Evolutionary conservation across 1,140 invertebrate species (phyloP).

Genomic region (Cecropterus lyciades): DNA sequence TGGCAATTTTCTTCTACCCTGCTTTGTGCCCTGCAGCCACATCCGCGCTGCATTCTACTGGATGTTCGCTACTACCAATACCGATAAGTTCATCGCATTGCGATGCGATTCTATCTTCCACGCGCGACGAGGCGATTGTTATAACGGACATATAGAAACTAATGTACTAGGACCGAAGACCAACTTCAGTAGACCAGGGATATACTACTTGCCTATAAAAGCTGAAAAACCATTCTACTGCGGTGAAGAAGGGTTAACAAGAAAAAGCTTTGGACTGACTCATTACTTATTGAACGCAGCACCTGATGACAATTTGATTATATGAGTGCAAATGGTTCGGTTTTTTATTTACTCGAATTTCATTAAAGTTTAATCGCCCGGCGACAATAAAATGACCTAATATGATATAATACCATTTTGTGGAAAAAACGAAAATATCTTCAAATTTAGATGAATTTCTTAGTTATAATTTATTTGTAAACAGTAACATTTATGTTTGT

Average conservation of each 20-base stretch:
- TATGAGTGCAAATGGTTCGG: slow-evolving; percentile 54
- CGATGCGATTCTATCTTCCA: slow-evolving; percentile 53
- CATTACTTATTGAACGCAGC: slow-evolving; percentile 57
- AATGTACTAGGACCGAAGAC: slow-evolving; percentile 65
- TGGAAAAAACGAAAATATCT: no score
- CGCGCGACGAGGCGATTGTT: slow-evolving; percentile 59
- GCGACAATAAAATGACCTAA: no score
- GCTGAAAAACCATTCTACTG: slow-evolving; percentile 57
- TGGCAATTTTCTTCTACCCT: slow-evolving; percentile 65
- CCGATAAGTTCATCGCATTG: slow-evolving; percentile 59
- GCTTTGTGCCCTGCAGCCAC: slow-evolving; percentile 70
- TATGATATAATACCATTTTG: no score
- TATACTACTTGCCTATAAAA: slow-evolving; percentile 67
- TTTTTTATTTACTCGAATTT: no score
- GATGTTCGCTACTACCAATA: slow-evolving; percentile 48
- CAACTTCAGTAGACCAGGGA: slow-evolving; percentile 63
- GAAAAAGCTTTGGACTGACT: slow-evolving; percentile 51
- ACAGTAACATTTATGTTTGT: no score
- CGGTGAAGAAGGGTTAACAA: slow-evolving; percentile 52
- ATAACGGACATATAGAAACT: slow-evolving; percentile 37
- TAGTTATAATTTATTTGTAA: no score
- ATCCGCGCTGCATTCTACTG: slow-evolving; percentile 62
- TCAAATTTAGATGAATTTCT: no score
- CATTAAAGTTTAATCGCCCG: no score
- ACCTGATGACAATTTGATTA: slow-evolving; percentile 59